Percentiles rank a stretch among this genome's conserved stretches.
These are phyloP conservation scores for Lepidocolaptes lacrymiger DNA, from an alignment of 2,797 vertebrate species.

Conservation along the genomic window DNA sequence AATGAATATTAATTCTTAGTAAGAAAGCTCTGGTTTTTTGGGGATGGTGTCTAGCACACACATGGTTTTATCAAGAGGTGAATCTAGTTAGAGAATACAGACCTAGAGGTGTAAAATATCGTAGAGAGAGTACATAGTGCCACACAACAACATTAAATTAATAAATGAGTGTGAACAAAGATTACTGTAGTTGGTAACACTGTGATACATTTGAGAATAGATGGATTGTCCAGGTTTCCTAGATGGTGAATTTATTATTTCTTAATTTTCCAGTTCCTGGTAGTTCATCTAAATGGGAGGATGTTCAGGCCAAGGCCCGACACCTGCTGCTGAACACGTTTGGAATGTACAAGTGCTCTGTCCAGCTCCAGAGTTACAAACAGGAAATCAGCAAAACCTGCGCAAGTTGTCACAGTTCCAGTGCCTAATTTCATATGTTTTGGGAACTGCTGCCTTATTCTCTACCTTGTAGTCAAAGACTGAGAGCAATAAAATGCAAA, in stretches of 20 bases:
- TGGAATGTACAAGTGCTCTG: constrained; percentile 88
- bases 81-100: background rate
- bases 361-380: constrained; percentile 91
- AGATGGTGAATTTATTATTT: background rate
- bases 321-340: constrained; percentile 89
- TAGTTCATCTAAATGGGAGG: constrained; percentile 89
- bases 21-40: background rate
- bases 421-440: constrained; percentile 75
- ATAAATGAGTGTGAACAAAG: background rate
- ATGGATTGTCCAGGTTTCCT: background rate
- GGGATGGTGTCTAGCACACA: background rate
- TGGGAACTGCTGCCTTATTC: constrained; percentile 72
- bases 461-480: constrained; percentile 64
- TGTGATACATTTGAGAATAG: background rate
- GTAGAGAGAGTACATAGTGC: background rate
- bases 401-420: constrained; percentile 82
- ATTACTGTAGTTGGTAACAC: background rate
- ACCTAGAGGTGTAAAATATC: background rate
- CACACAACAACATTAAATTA: background rate
- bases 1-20: background rate
- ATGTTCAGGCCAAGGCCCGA: constrained; percentile 89
- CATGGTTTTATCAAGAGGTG: background rate
- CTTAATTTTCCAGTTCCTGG: constrained; percentile 83
- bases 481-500: constrained; percentile 78
- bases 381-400: constrained; percentile 82